Base-by-base conservation (phyloP, 35 echinoderm and acorn worm species). In the Patiria miniata region DNA sequence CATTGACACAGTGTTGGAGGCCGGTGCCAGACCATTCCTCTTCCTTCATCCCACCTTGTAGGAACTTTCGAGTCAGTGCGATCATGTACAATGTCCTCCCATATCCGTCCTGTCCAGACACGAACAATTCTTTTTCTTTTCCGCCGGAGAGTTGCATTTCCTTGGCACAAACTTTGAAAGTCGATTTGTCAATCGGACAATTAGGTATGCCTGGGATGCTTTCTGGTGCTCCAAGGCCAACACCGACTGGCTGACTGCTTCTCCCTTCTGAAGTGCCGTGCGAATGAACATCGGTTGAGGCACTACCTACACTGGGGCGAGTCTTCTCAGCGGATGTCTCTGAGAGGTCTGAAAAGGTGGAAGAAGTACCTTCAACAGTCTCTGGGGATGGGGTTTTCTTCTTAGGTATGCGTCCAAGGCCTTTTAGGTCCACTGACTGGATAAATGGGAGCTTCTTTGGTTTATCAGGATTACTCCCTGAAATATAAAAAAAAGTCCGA, bases 381-480 rank as follows among this genome's bases (percentile, higher is more conserved):
- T 73, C 65, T 34, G 29, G 29, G 0, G 65, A 73, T 26, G 65
- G 65, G 1, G 26, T 73, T 73, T 73, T 73, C 65, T 73, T 73
- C 29, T 73, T 73, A 2, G 65, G 65, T 73, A 73, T 73, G 23
- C 65, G 65, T 18, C 65, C 65, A 15, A 73, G 65, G 26, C 65
- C 65, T 1, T 34, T 36, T 10, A 73, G 65, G 65, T 73, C 29
- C 26, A 73, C 65, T 6, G 65, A 73, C 21, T 73, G 2, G 29
- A 73, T 73, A 23, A 73, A 73, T 32, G 65, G n/a, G 23, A 73
- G 65, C 26, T 73, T 73, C 7, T 30, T 34, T 14, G 65, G 65
- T 34, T 73, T 73, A 30, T 73, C 65, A 73, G 65, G 29, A 73
- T 28, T 26, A 73, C 65, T 73, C 26, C 65, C 65, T 73, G 65